Conservation (phyloP, 2,888 invertebrate genomes). For the Chrysopilus asiliformis region DNA sequence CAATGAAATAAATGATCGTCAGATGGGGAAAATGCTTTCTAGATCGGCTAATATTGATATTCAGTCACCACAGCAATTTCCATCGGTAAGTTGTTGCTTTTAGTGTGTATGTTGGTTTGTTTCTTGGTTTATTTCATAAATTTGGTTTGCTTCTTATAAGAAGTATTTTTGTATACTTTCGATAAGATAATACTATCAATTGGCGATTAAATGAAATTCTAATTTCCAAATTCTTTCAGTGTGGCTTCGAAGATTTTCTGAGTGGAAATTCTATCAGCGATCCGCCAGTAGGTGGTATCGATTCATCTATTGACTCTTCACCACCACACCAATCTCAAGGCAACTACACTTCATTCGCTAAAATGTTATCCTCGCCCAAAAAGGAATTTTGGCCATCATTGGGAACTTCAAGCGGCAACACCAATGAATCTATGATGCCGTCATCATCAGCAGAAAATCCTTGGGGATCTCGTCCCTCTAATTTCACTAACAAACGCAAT, state of each 20-base stretch:
- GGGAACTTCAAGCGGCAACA: constrained; percentile 10
- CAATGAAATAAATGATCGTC: constrained; percentile 54
- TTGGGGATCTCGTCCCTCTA: constrained; percentile 12
- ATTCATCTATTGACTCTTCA: constrained; percentile 16
- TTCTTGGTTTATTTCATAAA: not conserved
- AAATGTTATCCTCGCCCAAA: constrained; percentile 20
- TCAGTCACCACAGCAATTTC: constrained; percentile 40
- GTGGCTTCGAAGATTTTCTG: constrained; percentile 29
- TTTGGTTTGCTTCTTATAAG: not conserved
- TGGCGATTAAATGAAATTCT: not conserved
- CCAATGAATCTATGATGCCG: constrained; percentile 12
- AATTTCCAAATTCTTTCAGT: constrained; percentile 18
- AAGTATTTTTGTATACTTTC: not conserved
- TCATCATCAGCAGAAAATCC: constrained; percentile 15
- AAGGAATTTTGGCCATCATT: constrained; percentile 27
- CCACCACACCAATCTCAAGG: constrained; percentile 7
- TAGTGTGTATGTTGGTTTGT: too few relatives aligned
- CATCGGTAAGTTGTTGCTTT: constrained; percentile 38
- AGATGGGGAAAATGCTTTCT: constrained; percentile 52
- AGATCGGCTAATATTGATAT: constrained; percentile 48
- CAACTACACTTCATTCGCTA: constrained; percentile 23
- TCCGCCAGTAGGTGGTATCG: constrained; percentile 3
- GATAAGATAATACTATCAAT: too few relatives aligned
- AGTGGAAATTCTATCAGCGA: constrained; percentile 11
- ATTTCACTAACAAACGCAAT: constrained; percentile 9